Evolutionary conservation across 2,888 invertebrate genomes (phyloP).

Genomic region (Lypha dubia): DNA sequence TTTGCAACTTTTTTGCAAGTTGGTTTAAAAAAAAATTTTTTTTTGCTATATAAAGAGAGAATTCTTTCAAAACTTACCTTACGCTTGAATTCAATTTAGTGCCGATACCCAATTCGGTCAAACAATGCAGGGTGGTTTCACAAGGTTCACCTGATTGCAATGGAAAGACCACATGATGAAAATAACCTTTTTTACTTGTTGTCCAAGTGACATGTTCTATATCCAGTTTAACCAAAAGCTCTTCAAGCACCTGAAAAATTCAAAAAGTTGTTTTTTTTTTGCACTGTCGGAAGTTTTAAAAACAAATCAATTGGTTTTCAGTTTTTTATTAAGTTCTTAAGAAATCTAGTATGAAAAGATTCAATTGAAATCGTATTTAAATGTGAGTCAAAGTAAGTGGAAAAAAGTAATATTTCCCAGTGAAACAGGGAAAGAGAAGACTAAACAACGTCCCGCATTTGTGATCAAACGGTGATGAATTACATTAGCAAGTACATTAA

Average conservation of each 20-base stretch:
- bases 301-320: background rate
- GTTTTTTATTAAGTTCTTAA: too few species aligned
- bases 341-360: too few species aligned
- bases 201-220: slow-evolving; percentile 89
- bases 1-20: too few species aligned
- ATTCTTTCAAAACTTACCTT: slow-evolving; percentile 84
- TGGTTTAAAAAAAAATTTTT: background rate
- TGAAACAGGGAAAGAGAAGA: too few species aligned
- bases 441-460: too few species aligned
- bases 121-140: slow-evolving; percentile 89
- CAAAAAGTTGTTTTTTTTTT: background rate
- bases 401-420: too few species aligned
- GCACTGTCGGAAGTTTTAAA: background rate
- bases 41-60: background rate
- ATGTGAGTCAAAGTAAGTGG: too few species aligned
- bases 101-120: slow-evolving; percentile 89
- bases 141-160: slow-evolving; percentile 88
- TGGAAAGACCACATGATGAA: slow-evolving; percentile 89
- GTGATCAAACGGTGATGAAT: too few species aligned
- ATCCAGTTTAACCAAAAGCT: slow-evolving; percentile 86
- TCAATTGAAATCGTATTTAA: too few species aligned
- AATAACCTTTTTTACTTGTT: slow-evolving; percentile 87
- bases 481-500: too few species aligned
- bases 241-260: slow-evolving; percentile 86
- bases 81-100: slow-evolving; percentile 88